phyloP scores from a whole-genome alignment of 2,888 invertebrate species.

The Heterodera filipjevi region DNA sequence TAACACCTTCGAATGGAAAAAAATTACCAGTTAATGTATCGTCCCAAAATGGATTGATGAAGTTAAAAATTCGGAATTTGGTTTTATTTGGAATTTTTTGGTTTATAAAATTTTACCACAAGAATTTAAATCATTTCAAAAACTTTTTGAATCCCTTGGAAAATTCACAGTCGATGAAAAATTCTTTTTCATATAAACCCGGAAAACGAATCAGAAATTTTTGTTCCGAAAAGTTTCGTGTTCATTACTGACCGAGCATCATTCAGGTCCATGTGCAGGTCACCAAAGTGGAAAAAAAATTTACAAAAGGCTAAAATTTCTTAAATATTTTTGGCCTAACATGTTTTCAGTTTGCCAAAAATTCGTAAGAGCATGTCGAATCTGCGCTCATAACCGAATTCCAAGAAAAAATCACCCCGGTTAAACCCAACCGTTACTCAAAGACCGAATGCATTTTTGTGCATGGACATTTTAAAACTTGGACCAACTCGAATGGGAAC shows the following conservation, averaged over 20 bases:
- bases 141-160: background rate
- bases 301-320: background rate
- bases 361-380: background rate
- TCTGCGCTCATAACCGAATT: background rate
- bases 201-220: background rate
- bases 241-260: background rate
- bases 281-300: background rate
- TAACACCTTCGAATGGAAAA: background rate
- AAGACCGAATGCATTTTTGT: background rate
- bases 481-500: background rate
- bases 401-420: background rate
- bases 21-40: background rate
- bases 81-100: background rate
- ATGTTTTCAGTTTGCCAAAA: background rate
- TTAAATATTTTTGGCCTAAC: background rate
- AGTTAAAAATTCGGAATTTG: background rate
- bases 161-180: background rate
- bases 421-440: background rate
- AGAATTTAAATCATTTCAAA: background rate
- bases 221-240: background rate
- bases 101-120: background rate
- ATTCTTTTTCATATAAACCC: background rate
- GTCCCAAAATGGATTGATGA: background rate
- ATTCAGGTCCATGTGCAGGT: background rate
- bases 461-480: background rate